These are phyloP conservation scores for Sturnus vulgaris DNA, from an alignment of 2,113 vertebrate genomes.

Conservation along the genomic window DNA sequence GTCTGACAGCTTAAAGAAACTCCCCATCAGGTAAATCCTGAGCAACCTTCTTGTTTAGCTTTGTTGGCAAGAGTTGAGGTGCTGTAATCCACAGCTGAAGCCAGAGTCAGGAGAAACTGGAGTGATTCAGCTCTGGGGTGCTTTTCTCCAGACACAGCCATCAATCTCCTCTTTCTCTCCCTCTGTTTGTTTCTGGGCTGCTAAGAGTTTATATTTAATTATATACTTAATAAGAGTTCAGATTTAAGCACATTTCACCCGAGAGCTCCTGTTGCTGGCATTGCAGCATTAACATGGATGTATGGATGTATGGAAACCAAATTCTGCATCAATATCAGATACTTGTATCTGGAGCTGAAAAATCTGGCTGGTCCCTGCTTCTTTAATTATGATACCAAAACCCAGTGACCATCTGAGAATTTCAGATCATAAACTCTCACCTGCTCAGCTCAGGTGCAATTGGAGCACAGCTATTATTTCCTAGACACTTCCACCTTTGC, in stretches of 20 bases:
- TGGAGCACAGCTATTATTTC: neutral
- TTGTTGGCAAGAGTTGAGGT: neutral
- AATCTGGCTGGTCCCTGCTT: neutral
- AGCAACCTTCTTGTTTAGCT: neutral
- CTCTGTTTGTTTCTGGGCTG: neutral
- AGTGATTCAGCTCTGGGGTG: neutral
- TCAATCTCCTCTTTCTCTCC: neutral
- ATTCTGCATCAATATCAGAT: neutral
- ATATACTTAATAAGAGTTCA: neutral
- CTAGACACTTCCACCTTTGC: accelerated
- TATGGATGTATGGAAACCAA: neutral
- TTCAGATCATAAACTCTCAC: neutral
- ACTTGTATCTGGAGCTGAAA: neutral
- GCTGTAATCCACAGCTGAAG: neutral
- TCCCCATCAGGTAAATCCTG: neutral
- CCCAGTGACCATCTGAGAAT: neutral
- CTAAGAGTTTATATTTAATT: neutral
- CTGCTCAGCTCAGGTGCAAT: neutral
- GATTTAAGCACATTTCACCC: neutral
- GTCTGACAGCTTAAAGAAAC: neutral
- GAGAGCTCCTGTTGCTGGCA: neutral
- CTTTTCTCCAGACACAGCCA: neutral
- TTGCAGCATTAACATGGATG: neutral
- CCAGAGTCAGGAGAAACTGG: neutral
- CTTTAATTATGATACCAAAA: neutral